Conservation (phyloP, 1,140 invertebrate genomes). For the Heterodera schachtii region DNA sequence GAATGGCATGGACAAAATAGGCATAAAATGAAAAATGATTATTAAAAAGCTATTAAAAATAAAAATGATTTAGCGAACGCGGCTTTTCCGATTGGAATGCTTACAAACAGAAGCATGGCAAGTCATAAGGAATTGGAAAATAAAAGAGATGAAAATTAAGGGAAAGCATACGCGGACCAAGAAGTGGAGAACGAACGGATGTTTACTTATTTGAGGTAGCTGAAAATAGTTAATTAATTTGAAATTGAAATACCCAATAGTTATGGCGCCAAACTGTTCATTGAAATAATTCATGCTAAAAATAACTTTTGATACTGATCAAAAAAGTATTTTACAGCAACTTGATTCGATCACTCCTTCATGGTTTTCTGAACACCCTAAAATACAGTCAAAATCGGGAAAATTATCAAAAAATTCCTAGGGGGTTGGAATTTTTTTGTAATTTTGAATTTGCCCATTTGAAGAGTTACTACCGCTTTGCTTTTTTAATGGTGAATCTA, state of each 20-base stretch:
- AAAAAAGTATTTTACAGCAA: too few species aligned
- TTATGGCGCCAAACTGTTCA: constrained; percentile 26
- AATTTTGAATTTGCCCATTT: too few species aligned
- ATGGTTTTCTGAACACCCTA: too few species aligned
- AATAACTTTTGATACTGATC: too few species aligned
- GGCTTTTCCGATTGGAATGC: constrained; percentile 20
- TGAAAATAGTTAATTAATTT: neutral
- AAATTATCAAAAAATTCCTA: too few species aligned
- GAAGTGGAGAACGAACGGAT: constrained; percentile 58
- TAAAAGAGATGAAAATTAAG: constrained; percentile 33
- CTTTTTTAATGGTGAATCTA: too few species aligned
- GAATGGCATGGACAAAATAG: neutral
- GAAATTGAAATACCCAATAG: neutral
- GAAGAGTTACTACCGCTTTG: too few species aligned
- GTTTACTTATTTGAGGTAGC: constrained; percentile 56
- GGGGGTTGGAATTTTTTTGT: too few species aligned
- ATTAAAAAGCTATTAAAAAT: neutral
- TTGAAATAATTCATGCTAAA: too few species aligned
- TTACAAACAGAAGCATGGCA: constrained; percentile 23
- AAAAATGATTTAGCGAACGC: constrained; percentile 8
- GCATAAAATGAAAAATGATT: neutral
- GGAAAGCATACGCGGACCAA: constrained; percentile 51
- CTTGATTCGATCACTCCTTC: too few species aligned
- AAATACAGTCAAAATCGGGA: too few species aligned
- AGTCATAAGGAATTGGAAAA: neutral